These are phyloP conservation scores for Turritopsis dohrnii DNA, from an alignment of 30 jellyfish, hydroid and myxozoan genomes.

Conservation along the genomic window DNA sequence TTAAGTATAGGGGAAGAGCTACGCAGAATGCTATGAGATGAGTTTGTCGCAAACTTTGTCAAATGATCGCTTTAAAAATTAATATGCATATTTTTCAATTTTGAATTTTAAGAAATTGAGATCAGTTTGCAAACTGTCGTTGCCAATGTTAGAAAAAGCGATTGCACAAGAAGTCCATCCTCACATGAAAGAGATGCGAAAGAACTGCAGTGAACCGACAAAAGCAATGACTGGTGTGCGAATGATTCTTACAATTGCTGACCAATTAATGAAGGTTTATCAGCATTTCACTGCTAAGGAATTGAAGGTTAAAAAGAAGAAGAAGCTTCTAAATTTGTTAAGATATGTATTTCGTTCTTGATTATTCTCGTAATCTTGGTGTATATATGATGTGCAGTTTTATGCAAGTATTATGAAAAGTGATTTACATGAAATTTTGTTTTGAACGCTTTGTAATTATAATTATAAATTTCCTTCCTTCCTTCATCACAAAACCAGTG, in stretches of 20 bases:
- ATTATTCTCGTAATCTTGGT: no score
- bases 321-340: background rate
- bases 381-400: no score
- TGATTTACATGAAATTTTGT: no score
- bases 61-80: no score
- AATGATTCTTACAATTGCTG: background rate
- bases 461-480: no score
- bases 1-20: no score
- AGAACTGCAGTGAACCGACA: background rate
- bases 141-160: background rate
- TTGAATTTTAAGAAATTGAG: background rate
- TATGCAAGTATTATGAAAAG: no score
- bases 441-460: no score
- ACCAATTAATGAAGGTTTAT: background rate
- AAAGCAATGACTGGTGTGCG: background rate
- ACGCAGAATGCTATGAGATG: no score
- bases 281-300: background rate
- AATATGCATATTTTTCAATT: background rate
- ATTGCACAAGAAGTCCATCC: background rate
- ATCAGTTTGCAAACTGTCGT: background rate
- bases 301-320: background rate
- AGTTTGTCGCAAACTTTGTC: no score
- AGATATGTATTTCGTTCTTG: background rate
- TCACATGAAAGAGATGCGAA: background rate
- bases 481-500: no score